Conservation (phyloP, 2,113 vertebrate species). For the Motacilla tschutschensis region DNA sequence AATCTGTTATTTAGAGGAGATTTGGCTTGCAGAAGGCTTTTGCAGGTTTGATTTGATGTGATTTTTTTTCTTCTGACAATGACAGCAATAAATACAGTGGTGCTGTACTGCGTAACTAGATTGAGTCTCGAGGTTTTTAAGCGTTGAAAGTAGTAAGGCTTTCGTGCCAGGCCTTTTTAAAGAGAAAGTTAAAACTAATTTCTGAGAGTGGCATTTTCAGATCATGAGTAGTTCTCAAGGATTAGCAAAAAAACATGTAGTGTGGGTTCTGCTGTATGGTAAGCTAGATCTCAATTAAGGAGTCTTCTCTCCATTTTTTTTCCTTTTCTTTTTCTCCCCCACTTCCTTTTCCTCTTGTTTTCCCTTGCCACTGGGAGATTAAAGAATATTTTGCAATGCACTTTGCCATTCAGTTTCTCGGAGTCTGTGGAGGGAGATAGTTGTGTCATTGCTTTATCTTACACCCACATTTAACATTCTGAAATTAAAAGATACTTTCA, state of each 20-base stretch:
- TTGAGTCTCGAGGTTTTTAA: background rate
- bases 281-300: background rate
- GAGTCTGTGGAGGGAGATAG: background rate
- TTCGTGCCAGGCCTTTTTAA: background rate
- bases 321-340: rapidly evolving
- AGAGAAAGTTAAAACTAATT: background rate
- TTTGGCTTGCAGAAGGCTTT: background rate
- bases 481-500: background rate
- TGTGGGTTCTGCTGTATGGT: background rate
- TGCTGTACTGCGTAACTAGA: background rate
- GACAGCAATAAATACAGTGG: background rate
- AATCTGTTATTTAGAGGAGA: background rate
- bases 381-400: background rate
- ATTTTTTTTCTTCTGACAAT: background rate
- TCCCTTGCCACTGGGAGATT: background rate
- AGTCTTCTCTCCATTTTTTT: rapidly evolving
- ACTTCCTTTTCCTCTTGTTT: background rate
- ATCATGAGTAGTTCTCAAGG: background rate
- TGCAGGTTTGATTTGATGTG: background rate
- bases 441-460: constrained; percentile 17
- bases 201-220: background rate
- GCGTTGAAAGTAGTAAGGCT: background rate
- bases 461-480: background rate
- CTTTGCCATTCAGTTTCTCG: background rate
- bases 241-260: background rate